Base-by-base conservation (phyloP, 2,797 vertebrate species). In the Pangasius sanitwongsei region DNA sequence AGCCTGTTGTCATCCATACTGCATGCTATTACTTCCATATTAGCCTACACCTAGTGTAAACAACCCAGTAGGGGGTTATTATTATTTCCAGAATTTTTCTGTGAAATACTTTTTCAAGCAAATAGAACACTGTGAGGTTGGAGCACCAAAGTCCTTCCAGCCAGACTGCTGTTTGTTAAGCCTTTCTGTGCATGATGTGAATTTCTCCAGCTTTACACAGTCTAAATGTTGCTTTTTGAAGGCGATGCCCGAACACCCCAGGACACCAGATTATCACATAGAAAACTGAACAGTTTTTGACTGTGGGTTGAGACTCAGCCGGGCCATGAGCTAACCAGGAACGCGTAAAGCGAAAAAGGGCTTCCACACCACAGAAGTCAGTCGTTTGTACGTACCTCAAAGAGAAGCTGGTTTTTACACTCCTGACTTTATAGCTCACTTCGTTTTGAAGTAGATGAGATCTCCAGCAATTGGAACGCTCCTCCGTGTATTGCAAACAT, bases 391-490 rank as follows among this genome's bases (percentile, higher is more conserved):
- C 25, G 55, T 67, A 75, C 69, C 87, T 88, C 65, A 48, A 87
- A 88, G 75, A 85, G 78, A 90, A 84, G 82, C 63, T 72, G 70
- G 7, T 77, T 81, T 84, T 89, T 87, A 86, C 87, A 81, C 86
- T 69, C 34, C 80, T 85, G 82, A 53, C 70, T 89, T 90, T 89
- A 92, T 88, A 86, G 82, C 86, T 85, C 63, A 25, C 41, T 88
- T 87, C 85, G 86, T 91, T 91, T 89, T 75, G 61, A 88, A 90
- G 89, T 86, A 55, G 90, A 92, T 90, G 86, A 90, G 82, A 90
- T 92, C 83, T 92, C 86, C 92, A 92, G 91, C 91, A 85, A 87
- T 78, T 90, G 91, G 90, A 92, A 90, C 85, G 67, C 86, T 89
- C 80, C 87, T 80, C 70, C 83, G 48, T 90, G 89, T 91, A 90